Base-by-base conservation (phyloP, 2,888 invertebrate genomes). In the Rhagonycha fulva region DNA sequence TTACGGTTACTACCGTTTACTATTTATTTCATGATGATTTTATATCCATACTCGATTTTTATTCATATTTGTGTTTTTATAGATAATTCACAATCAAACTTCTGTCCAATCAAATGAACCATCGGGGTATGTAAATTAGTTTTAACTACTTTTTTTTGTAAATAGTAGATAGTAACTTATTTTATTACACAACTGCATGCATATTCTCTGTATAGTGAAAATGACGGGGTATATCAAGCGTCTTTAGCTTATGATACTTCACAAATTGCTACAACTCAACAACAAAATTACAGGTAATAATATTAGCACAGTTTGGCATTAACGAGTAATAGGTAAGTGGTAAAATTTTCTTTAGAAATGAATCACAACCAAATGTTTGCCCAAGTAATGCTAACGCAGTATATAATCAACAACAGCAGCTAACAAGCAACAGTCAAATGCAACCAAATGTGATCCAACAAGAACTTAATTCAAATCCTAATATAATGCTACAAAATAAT, bases 41-140 rank as follows among this genome's bases (percentile, higher is more conserved):
- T 47, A 47, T 47, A 7, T 47, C n/a, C 2, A n/a, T 47, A 9
- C n/a, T 47, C 2, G n/a, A 47, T 47, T 47, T 47, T 5, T 4
- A n/a, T 62, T 60, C 69, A 78, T 68, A 66, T 60, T 68, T 74
- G 74, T 73, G 83, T 85, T 82, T 79, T 90, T 89, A n/a, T 88
- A 92, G 92, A 92, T 92, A 90, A 92, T 92, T 85, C 92, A 92
- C 86, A 90, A 90, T 86, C 89, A 89, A 81, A 86, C 90, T 79
- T 88, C 90, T 82, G 86, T 90, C 82, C 86, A 88, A 81, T 87
- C 89, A 81, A 83, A 83, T 73, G 90, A 92, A 86, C 88, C 90
- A 75, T 88, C 89, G 82, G 91, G 92, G 92, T 92, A 89, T 90
- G 89, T 89, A 71, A 47, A n/a, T n/a, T 11, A 4, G 3, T 32